These are phyloP conservation scores for Drosophila bipectinata DNA, from an alignment of 1,140 invertebrate species.

Conservation along the genomic window DNA sequence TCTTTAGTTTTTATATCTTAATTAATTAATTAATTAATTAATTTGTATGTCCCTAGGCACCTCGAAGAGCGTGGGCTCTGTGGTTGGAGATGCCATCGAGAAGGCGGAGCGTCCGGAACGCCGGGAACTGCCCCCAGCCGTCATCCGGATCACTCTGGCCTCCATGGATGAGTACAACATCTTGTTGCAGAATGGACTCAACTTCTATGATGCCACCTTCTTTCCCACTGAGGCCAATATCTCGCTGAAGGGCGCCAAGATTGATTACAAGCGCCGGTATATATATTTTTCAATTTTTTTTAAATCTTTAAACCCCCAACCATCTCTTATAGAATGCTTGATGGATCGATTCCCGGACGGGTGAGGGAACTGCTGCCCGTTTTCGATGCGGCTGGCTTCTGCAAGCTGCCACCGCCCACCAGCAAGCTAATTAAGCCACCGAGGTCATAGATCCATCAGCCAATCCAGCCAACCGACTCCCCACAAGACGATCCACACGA, in stretches of 20 bases:
- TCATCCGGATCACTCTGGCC: slow-evolving; percentile 90
- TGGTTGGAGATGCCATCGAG: slow-evolving; percentile 75
- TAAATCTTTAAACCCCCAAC: not conserved
- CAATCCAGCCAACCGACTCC: not conserved
- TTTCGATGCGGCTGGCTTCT: slow-evolving; percentile 92
- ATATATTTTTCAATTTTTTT: too few species aligned
- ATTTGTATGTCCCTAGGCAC: slow-evolving; percentile 42
- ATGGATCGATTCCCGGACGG: slow-evolving; percentile 87
- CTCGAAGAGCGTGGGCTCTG: slow-evolving; percentile 57
- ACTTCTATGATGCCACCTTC: slow-evolving; percentile 93
- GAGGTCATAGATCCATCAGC: slow-evolving; percentile 65
- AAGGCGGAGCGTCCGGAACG: slow-evolving; percentile 84
- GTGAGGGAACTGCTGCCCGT: slow-evolving; percentile 91
- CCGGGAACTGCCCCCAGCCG: slow-evolving; percentile 84
- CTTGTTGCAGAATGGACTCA: slow-evolving; percentile 91
- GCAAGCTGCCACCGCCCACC: slow-evolving; percentile 90
- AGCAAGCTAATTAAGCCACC: slow-evolving; percentile 90
- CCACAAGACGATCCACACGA: slow-evolving; percentile 22
- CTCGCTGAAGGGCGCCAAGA: slow-evolving; percentile 84
- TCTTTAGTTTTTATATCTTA: not conserved
- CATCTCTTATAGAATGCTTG: slow-evolving; percentile 83
- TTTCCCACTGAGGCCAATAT: slow-evolving; percentile 92
- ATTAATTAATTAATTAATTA: not conserved
- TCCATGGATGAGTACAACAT: slow-evolving; percentile 92
- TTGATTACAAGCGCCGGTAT: slow-evolving; percentile 85